phyloP scores from a whole-genome alignment of 2,113 vertebrate genomes.

The Elgaria multicarinata region DNA sequence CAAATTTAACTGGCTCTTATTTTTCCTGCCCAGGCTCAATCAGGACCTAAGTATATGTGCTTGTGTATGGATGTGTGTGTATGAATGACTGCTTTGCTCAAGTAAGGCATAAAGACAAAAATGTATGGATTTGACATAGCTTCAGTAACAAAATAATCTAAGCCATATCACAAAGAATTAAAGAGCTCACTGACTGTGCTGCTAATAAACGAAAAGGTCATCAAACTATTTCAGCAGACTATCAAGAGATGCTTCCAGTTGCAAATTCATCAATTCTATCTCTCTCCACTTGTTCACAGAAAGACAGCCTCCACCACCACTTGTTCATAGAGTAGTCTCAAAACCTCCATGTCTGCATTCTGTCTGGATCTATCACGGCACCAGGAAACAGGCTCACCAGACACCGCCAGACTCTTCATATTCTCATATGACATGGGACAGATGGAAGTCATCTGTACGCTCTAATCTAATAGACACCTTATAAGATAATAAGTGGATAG shows the following conservation, averaged over 20 bases:
- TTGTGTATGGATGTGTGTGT: background rate
- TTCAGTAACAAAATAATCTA: background rate
- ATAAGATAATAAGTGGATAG: background rate
- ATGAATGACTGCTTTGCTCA: background rate
- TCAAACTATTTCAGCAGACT: background rate
- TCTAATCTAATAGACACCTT: background rate
- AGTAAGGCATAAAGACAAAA: slow-evolving; percentile 18
- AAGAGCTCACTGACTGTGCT: background rate
- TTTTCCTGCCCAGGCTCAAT: slow-evolving; percentile 48
- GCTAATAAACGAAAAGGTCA: background rate
- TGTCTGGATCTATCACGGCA: background rate
- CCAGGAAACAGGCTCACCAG: background rate
- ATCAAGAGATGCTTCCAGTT: background rate
- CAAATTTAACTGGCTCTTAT: slow-evolving; percentile 62
- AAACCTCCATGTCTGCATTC: background rate
- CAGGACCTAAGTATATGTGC: background rate
- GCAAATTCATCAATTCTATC: background rate
- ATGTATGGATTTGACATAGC: background rate
- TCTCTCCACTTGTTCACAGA: background rate
- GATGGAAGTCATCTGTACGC: background rate
- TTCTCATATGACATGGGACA: background rate
- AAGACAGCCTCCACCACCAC: background rate
- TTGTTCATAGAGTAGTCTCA: background rate
- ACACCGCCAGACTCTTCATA: background rate
- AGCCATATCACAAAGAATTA: slow-evolving; percentile 9